Evolutionary conservation across 2,797 vertebrate species (phyloP).

Genomic region (Valencia hispanica): DNA sequence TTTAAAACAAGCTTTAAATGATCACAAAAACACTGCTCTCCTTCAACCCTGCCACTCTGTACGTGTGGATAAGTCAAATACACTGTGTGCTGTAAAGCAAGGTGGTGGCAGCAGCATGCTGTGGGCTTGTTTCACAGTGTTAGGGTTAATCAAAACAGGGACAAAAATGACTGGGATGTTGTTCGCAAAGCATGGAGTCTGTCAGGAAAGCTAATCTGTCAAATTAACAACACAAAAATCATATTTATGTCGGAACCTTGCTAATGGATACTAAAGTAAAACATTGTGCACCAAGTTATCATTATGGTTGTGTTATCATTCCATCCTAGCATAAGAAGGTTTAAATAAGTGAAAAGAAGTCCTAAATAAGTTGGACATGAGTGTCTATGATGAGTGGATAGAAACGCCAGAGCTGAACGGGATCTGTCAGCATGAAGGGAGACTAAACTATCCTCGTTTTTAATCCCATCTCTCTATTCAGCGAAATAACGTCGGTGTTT

Average conservation of each 20-base stretch:
- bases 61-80: background rate
- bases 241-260: background rate
- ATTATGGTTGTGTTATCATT: background rate
- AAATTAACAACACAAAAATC: background rate
- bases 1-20: background rate
- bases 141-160: too few species aligned
- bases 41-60: background rate
- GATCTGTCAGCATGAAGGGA: background rate
- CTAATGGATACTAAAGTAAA: background rate
- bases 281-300: background rate
- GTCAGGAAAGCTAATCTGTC: background rate
- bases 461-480: constrained; percentile 7
- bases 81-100: background rate
- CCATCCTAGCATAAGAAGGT: background rate
- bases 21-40: background rate
- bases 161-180: background rate
- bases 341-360: background rate
- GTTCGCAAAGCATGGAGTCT: background rate
- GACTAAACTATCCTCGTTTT: background rate
- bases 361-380: background rate
- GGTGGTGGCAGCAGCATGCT: background rate
- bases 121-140: background rate
- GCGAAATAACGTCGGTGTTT: background rate
- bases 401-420: background rate
- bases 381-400: background rate